phyloP scores from a whole-genome alignment of 1,140 invertebrate species.

The Pseudomyrmex dendroicus region DNA sequence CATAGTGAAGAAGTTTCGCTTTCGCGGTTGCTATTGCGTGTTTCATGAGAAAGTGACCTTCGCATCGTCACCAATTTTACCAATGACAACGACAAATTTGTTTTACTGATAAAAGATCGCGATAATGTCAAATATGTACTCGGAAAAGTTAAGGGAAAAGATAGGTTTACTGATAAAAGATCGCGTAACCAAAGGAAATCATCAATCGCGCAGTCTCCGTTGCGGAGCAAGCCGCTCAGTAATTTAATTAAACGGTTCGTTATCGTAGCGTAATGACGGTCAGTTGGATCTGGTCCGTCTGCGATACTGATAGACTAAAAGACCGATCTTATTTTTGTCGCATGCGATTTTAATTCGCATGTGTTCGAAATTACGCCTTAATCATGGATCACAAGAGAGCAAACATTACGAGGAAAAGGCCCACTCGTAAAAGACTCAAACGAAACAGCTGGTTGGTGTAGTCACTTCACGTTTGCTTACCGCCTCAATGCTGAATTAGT shows the following conservation, averaged over 20 bases:
- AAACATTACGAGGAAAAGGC: background rate
- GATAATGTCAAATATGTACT: too few relatives aligned
- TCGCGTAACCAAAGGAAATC: background rate
- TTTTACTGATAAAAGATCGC: too few relatives aligned
- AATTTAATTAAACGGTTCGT: constrained; percentile 73
- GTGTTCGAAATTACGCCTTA: background rate
- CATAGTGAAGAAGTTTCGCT: background rate
- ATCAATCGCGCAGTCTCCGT: constrained; percentile 42
- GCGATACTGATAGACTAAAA: background rate
- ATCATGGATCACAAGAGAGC: constrained; percentile 20
- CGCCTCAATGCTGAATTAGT: background rate
- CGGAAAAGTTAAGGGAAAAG: background rate
- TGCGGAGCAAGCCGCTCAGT: constrained; percentile 58
- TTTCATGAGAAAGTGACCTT: background rate
- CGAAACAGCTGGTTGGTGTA: constrained; percentile 77
- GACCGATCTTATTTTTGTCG: background rate
- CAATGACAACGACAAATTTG: too few relatives aligned
- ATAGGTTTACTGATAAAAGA: too few relatives aligned
- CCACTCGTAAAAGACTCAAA: constrained; percentile 5
- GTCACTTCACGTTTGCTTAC: constrained; percentile 10
- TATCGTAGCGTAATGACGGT: constrained; percentile 56
- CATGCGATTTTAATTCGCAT: background rate
- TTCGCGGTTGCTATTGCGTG: background rate
- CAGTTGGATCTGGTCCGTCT: constrained; percentile 14
- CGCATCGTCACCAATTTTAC: too few relatives aligned